Evolutionary conservation across 2,797 vertebrate species (phyloP), one percentile per base, ranked within the genome.

Genomic region (Erithacus rubecula): DNA sequence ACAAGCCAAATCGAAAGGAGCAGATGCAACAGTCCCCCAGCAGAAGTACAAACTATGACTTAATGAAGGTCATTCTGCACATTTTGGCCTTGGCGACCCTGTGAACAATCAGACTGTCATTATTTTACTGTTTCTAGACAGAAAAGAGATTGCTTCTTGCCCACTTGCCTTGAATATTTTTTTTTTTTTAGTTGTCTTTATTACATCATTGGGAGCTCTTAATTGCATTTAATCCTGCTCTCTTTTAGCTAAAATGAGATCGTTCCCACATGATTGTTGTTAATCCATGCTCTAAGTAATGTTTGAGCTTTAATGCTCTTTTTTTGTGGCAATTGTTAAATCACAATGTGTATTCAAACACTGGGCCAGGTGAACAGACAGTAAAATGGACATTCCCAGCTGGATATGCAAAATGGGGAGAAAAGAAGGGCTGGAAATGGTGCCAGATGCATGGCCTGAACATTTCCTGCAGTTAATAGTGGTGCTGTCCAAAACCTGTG

Each of bases 1-100:
- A 97, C 97, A 97, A 96, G 97, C 97, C 98, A 98, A 98, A 98
- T 98, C 97, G 96, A 97, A 98, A 96, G 97, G 97, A 98, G 95
- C 98, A 98, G 98, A 98, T 98, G 98, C 97, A 94, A 94, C 81
- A 96, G 94, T 96, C 95, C 96, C 90, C 71, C 82, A 96, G 95
- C 94, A 97, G 95, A 97, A 96, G 95, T 94, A 95, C 95, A 95
- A 96, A 97, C 93, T 93, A 92, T 96, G 95, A 97, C 93, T 97
- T 97, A 97, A 96, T 96, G 97, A 98, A 98, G 98, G 97, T 98
- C 95, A 55, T 95, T 76, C 89, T 95, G 95, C 96, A 93, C 91
- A 96, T 97, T 97, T 94, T 97, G 97, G 96, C 98, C 98, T 97
- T 96, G 97, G 98, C 97, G 98, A 98, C 97, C 98, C 84, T 83